A percentile compares a stretch with the other conserved stretches of the same genome.
Conservation (phyloP, 2,797 vertebrate species). For the Coregonus suidteri region DNA sequence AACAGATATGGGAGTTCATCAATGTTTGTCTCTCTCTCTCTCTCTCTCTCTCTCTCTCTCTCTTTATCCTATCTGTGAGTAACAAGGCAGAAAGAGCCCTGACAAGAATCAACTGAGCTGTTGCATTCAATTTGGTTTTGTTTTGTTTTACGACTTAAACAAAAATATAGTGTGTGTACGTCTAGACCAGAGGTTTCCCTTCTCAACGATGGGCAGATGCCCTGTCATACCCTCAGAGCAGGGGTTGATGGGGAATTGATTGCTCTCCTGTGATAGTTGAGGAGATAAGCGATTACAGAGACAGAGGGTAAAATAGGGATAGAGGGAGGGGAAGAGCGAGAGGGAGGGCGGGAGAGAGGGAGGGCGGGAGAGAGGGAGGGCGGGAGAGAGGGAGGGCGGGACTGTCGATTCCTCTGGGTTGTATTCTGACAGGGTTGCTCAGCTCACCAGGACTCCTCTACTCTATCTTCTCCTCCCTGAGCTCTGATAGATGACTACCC, state of each 20-base stretch:
- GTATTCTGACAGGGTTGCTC: neutral
- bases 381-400: accelerated
- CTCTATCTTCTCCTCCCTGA: neutral
- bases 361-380: too few relatives aligned
- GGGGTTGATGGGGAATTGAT: neutral
- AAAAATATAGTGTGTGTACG: neutral
- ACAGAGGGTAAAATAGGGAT: neutral
- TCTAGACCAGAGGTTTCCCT: too few relatives aligned
- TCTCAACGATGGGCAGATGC: too few relatives aligned
- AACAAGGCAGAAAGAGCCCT: slow-evolving; percentile 17
- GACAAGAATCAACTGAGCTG: neutral
- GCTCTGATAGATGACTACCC: neutral
- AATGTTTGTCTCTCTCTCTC: neutral
- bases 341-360: too few relatives aligned
- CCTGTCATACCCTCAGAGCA: neutral
- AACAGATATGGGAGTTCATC: neutral
- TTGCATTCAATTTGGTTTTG: neutral
- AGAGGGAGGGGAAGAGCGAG: neutral
- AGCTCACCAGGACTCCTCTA: neutral
- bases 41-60: neutral
- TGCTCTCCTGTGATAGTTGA: neutral
- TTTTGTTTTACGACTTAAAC: neutral
- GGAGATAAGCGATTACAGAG: too few relatives aligned
- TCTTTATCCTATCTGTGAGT: slow-evolving; percentile 31
- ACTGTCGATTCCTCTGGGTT: neutral